Base-by-base conservation (phyloP, 2,888 invertebrate genomes). In the Unio delphinus region DNA sequence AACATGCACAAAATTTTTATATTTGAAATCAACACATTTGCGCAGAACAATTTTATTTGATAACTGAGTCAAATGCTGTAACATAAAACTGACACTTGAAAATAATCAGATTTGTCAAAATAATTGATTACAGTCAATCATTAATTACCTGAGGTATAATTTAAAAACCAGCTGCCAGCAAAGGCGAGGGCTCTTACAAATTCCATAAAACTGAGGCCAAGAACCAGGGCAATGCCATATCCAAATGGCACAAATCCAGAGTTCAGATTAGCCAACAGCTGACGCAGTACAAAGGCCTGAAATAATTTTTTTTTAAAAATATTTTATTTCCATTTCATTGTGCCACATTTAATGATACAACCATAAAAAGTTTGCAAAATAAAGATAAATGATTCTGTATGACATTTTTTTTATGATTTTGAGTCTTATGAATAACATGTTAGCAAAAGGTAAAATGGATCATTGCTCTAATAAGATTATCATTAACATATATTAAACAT, bases 131-230 rank as follows among this genome's bases (percentile, higher is more conserved):
- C 3, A 26, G 8, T 61, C 28, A 26, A n/a, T 26, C 30, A 17
- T 26, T 61, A 26, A 23, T 58, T 61, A 88, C 88, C 87, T 72
- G 85, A 87, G 61, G 89, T 89, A 75, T 92, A 92, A 81, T 91
- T 92, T 60, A 91, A 85, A 61, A 90, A 90, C 91, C 92, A 92
- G 61, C 90, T 89, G 80, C 91, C 86, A 18, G 91, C 90, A 68
- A 92, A 91, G 65, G 91, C 87, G 20, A 91, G 78, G 18, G 91
- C 89, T 59, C 92, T 89, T 5, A 89, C 66, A 54, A 91, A 73
- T 81, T 93, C 92, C 63, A 90, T 90, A 0, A 90, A 45, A 20
- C 90, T 86, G 55, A 93, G 82, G 1, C 90, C 83, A 1, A 90
- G 55, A 15, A 91, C 91, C 90, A 92, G 91, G 18, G 87, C 86